These are phyloP conservation scores for Notodonta ziczac DNA, from an alignment of 2,888 invertebrate species.

Conservation along the genomic window DNA sequence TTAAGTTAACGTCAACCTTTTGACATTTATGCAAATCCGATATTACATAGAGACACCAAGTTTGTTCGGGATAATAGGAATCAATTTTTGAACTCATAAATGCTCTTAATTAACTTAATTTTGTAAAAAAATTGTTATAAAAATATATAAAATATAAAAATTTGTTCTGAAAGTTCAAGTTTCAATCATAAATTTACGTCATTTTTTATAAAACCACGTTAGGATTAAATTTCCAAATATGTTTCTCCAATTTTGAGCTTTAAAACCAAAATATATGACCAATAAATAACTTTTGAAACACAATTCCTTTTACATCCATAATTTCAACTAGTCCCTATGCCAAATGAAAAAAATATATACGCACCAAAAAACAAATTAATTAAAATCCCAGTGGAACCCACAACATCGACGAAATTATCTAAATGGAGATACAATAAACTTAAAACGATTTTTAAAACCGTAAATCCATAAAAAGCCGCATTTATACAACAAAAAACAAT, in stretches of 20 bases:
- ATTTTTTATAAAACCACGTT: too few species aligned
- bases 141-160: too few species aligned
- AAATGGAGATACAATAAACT: slow-evolving; percentile 80
- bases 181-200: too few species aligned
- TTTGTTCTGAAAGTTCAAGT: too few species aligned
- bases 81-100: slow-evolving; percentile 18
- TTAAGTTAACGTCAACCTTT: slow-evolving; percentile 30
- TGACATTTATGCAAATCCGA: slow-evolving; percentile 29
- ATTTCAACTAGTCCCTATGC: not conserved
- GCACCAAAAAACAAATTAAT: slow-evolving; percentile 8
- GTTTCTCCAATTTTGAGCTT: not conserved
- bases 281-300: not conserved
- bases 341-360: slow-evolving; percentile 5
- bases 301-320: not conserved
- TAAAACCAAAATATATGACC: not conserved
- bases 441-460: slow-evolving; percentile 50
- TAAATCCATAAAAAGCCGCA: slow-evolving; percentile 51
- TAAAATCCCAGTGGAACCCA: slow-evolving; percentile 14
- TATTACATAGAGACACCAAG: slow-evolving; percentile 28
- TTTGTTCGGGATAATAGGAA: slow-evolving; percentile 19
- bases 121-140: not conserved
- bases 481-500: slow-evolving; percentile 68
- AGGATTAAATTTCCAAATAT: too few species aligned
- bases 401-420: slow-evolving; percentile 58
- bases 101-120: not conserved